These are phyloP conservation scores for Caenorhabditis brenneri DNA, from an alignment of 1,140 invertebrate genomes.

Conservation along the genomic window DNA sequence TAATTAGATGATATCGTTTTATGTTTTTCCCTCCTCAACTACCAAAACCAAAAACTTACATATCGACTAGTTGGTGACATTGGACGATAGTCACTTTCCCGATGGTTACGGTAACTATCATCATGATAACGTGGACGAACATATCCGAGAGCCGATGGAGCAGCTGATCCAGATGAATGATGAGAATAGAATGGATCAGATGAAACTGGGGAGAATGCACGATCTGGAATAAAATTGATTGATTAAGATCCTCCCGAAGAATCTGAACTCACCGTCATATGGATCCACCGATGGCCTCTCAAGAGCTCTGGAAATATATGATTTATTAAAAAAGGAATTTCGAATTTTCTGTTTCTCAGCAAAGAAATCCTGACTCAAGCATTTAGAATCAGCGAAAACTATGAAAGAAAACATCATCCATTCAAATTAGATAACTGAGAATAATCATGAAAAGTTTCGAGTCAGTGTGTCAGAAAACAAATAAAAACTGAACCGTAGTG, in stretches of 20 bases:
- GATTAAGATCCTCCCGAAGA: not conserved
- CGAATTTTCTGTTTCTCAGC: no score
- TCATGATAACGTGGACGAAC: constrained; percentile 51
- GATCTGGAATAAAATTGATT: not conserved
- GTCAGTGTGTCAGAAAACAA: constrained; percentile 17
- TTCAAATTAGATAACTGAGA: constrained; percentile 37
- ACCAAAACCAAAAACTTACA: no score
- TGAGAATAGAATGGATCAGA: constrained; percentile 32
- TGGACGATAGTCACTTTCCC: constrained; percentile 39
- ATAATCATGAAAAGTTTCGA: not conserved
- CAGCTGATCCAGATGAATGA: constrained; percentile 19
- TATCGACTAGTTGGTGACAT: constrained; percentile 40
- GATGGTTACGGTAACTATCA: constrained; percentile 44
- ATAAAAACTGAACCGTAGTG: constrained; percentile 50
- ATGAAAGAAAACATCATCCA: not conserved
- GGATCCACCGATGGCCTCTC: constrained; percentile 30
- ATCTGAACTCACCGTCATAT: not conserved
- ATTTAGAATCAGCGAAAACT: constrained; percentile 26
- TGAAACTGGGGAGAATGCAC: constrained; percentile 23
- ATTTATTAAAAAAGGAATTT: no score
- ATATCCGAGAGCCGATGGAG: constrained; percentile 22
- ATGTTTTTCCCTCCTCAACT: no score
- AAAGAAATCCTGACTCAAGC: constrained; percentile 38
- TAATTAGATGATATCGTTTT: constrained; percentile 25
- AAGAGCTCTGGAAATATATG: constrained; percentile 14